A percentile compares a stretch with the other conserved stretches of the same genome.
Evolutionary conservation across 2,888 invertebrate species (phyloP).

Genomic region (Eilema depressum): DNA sequence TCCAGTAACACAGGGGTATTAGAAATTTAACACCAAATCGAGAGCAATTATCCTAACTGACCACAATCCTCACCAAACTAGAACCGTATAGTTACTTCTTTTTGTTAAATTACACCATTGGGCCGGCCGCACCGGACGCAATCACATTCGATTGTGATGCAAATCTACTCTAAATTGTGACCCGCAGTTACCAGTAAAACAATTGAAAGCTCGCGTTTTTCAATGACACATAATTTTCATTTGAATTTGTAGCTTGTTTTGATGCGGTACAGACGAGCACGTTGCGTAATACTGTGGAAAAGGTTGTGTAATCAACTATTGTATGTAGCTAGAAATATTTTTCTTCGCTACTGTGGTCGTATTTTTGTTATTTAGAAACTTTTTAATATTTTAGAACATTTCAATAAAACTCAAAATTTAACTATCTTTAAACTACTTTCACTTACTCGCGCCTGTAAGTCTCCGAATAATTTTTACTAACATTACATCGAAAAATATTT

Average conservation of each 20-base stretch:
- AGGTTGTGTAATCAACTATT: neutral
- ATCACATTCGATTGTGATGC: slow-evolving; percentile 78
- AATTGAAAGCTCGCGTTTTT: slow-evolving; percentile 33
- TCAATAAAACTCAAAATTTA: too few species aligned
- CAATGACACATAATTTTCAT: slow-evolving; percentile 24
- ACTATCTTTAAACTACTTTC: too few species aligned
- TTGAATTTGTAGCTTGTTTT: slow-evolving; percentile 6
- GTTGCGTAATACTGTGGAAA: neutral
- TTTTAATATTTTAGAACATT: neutral
- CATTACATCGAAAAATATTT: too few species aligned
- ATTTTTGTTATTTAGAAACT: neutral
- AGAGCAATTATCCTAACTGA: neutral
- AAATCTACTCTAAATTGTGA: slow-evolving; percentile 71
- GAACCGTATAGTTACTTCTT: slow-evolving; percentile 24
- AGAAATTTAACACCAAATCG: neutral
- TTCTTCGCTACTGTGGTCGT: neutral
- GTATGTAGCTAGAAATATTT: neutral
- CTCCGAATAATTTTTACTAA: too few species aligned
- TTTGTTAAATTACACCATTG: slow-evolving; percentile 38
- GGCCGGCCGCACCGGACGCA: slow-evolving; percentile 52
- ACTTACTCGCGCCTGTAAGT: too few species aligned
- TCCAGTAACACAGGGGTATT: too few species aligned
- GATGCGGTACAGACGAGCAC: neutral
- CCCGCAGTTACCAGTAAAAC: slow-evolving; percentile 41
- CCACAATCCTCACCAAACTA: neutral